Base-by-base conservation (phyloP, 2,797 vertebrate genomes). In the Anguilla marmorata region DNA sequence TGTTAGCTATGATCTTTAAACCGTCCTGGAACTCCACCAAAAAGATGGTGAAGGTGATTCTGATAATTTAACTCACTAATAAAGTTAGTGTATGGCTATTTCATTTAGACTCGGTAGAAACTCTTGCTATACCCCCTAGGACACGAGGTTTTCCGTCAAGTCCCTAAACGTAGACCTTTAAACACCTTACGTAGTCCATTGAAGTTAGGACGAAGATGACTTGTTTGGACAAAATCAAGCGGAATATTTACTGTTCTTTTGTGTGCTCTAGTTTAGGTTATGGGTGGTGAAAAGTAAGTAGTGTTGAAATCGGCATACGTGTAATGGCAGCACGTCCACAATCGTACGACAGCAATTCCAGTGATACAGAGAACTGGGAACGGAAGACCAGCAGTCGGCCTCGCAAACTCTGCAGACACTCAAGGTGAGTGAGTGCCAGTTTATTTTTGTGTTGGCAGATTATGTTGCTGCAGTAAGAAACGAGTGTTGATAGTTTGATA, bases 311-410 rank as follows among this genome's bases (percentile, higher is more conserved):
- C 93, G 88, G 95, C 93, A 94, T 94, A 41, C 27, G 84, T 96
- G 96, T 95, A 94, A 97, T 97, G 97, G 97, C 97, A 96, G 96
- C 95, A 95, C 96, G 95, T 92, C 96, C 95, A 93, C 94, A 96
- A 94, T 96, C 96, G 94, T 97, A 97, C 96, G 97, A 97, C 94
- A 96, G 96, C 96, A 97, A 97, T 94, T 97, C 96, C 94, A 97
- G 97, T 87, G 96, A 97, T 93, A 96, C 96, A 90, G 97, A 97
- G 95, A 97, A 96, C 92, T 97, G 96, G 94, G 97, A 97, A 95
- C 95, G 96, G 93, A 97, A 96, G 94, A 96, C 97, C 91, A 95
- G 95, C 93, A 96, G 95, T 95, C 96, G 96, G 94, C 96, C 97
- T 94, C 96, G 96, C 93, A 96, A 96, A 92, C 95, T 97, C 95